Evolutionary conservation across 92 coral and sea anemone genomes (phyloP).

Genomic region (Phenganax subtilis): DNA sequence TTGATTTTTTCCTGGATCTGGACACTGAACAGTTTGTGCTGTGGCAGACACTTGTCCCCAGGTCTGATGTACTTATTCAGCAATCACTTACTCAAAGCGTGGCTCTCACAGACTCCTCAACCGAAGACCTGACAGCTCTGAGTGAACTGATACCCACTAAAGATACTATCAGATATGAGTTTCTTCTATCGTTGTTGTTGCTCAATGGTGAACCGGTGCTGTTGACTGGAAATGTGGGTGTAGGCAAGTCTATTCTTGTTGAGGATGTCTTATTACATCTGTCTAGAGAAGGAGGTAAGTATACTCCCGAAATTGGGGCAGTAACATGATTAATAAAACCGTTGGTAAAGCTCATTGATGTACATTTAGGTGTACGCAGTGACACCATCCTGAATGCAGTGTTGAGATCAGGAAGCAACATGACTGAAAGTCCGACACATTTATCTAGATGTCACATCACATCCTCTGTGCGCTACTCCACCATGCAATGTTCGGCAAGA

Average conservation of each 20-base stretch:
- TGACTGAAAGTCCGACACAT: slow-evolving; percentile 69
- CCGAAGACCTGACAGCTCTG: slow-evolving; percentile 59
- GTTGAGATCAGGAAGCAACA: slow-evolving; percentile 67
- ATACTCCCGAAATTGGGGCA: too few relatives aligned
- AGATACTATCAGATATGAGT: slow-evolving; percentile 81
- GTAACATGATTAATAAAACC: background rate
- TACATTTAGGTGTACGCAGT: slow-evolving; percentile 48
- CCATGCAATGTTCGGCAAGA: slow-evolving; percentile 79
- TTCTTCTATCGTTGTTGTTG: slow-evolving; percentile 68
- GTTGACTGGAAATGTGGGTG: slow-evolving; percentile 79
- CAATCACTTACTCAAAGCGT: slow-evolving; percentile 77
- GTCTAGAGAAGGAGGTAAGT: slow-evolving; percentile 64
- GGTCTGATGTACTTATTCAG: slow-evolving; percentile 76
- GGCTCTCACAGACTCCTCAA: slow-evolving; percentile 61
- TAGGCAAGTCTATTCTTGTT: slow-evolving; percentile 78
- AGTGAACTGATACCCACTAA: slow-evolving; percentile 79
- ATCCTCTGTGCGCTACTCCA: slow-evolving; percentile 21
- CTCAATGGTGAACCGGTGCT: slow-evolving; percentile 74
- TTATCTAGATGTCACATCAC: slow-evolving; percentile 26
- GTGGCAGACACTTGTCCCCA: slow-evolving; percentile 81
- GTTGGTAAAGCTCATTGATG: background rate
- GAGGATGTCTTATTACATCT: slow-evolving; percentile 67
- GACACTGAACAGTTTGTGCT: slow-evolving; percentile 76
- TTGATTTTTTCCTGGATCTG: slow-evolving; percentile 75
- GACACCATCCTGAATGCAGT: slow-evolving; percentile 86